Conservation (phyloP, 2,888 invertebrate species). For the Gandaritis pyraliata region DNA sequence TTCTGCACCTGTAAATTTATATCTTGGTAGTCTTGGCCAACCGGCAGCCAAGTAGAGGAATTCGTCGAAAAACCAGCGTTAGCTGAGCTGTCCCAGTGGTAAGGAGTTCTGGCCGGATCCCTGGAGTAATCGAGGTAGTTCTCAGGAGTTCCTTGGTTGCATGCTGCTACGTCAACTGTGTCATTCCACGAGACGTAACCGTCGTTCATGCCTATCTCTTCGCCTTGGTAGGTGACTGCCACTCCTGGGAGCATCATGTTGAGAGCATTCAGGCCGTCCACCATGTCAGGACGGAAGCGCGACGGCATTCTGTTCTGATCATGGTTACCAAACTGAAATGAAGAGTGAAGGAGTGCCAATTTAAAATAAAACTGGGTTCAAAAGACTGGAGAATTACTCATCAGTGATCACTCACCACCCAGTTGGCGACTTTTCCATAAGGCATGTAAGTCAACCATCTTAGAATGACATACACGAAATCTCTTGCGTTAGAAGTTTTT, state of each 20-base stretch:
- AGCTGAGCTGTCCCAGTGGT: slow-evolving; percentile 84
- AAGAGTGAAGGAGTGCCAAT: no score
- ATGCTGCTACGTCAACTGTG: slow-evolving; percentile 84
- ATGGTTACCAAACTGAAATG: slow-evolving; percentile 89
- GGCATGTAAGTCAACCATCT: slow-evolving; percentile 86
- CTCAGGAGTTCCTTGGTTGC: slow-evolving; percentile 78
- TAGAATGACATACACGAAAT: slow-evolving; percentile 78
- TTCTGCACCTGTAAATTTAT: slow-evolving; percentile 85
- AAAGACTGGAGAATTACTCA: neutral
- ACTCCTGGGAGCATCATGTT: slow-evolving; percentile 90
- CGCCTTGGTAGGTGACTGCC: slow-evolving; percentile 92
- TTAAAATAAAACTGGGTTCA: neutral
- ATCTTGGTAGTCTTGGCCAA: slow-evolving; percentile 83
- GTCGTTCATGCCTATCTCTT: slow-evolving; percentile 90
- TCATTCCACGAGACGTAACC: slow-evolving; percentile 83
- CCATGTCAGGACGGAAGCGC: slow-evolving; percentile 86
- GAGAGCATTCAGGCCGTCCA: slow-evolving; percentile 88
- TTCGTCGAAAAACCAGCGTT: slow-evolving; percentile 86
- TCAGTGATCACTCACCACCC: slow-evolving; percentile 82
- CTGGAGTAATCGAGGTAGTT: slow-evolving; percentile 81
- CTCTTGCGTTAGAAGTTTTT: slow-evolving; percentile 69
- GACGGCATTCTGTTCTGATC: slow-evolving; percentile 86
- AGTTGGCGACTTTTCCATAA: slow-evolving; percentile 83
- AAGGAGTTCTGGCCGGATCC: slow-evolving; percentile 87
- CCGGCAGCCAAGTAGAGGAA: slow-evolving; percentile 86